Evolutionary conservation across 2,113 vertebrate genomes (phyloP), one percentile per base, ranked within the genome.

Genomic region (Gracilinanus agilis): DNA sequence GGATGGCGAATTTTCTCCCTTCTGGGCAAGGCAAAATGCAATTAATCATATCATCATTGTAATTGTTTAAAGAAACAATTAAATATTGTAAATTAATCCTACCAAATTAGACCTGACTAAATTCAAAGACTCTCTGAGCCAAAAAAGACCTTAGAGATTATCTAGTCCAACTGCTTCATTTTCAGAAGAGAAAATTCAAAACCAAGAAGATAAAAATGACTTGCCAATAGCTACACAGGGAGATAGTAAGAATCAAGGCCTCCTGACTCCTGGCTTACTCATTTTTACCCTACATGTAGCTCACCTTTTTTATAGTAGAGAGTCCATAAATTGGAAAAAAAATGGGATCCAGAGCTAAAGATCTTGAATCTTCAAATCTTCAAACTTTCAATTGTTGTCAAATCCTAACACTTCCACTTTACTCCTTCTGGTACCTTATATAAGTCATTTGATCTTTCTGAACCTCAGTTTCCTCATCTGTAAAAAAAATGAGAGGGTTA

Each of bases 401-500:
- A 58, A 58, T 27, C 25, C 56, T 29, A 58, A 27, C 25, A 58
- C 24, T 58, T 75, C 13, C 34, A 75, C 61, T 75, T 75, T 49
- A 13, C 61, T n/a, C 16, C 61, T 75, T 75, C 3, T 7, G 25
- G 24, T 58, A 58, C 56, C 9, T 58, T 29, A 89, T 23, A 88
- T 13, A 92, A 92, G 55, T 10, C 40, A 2, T 44, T 88, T 54
- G 11, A 88, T 58, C 0, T 3, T n/a, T 12, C 19, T 7, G 9
- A 67, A 25, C 92, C 55, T 96, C 83, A 11, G 55, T 92, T 92
- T 95, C 91, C 56, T 92, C 44, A 21, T 44, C 44, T 55, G 2
- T 55, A 56, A 91, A 54, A 61, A 61, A 61, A 58, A 58, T 19
- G 1, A 75, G 13, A 75, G 13, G 29, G 61, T n/a, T 75, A n/a